A percentile compares a stretch with the other conserved stretches of the same genome.
Conservation (phyloP, 92 coral and sea anemone genomes). For the Chrysogorgia sp. region DNA sequence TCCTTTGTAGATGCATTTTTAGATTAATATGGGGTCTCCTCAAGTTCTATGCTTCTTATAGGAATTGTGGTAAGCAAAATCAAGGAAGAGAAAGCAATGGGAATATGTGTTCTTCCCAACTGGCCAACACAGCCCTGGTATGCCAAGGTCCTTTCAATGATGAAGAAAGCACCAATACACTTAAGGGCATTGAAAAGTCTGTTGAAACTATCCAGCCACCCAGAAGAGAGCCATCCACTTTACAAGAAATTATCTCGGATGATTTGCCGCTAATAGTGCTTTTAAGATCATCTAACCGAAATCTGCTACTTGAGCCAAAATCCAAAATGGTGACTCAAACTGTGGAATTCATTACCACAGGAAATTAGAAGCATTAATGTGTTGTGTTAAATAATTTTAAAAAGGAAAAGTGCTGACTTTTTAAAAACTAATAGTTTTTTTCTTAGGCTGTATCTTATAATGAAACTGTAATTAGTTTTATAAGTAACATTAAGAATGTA, state of each 20-base stretch:
- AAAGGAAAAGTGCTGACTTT: too few species aligned
- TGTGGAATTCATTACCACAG: too few species aligned
- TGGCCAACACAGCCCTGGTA: conserved; percentile 31
- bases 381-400: too few species aligned
- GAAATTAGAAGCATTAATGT: too few species aligned
- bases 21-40: not conserved
- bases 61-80: not conserved
- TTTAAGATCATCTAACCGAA: too few species aligned
- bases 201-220: conserved; percentile 3
- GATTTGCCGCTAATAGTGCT: conserved; percentile 34
- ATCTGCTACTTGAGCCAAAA: too few species aligned
- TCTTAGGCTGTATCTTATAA: too few species aligned
- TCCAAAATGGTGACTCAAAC: too few species aligned
- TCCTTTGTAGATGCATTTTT: conserved; percentile 13
- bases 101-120: conserved; percentile 15
- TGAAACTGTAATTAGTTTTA: too few species aligned
- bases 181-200: conserved; percentile 2
- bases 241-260: conserved; percentile 7
- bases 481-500: too few species aligned
- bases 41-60: conserved; percentile 10
- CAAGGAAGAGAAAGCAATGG: conserved; percentile 22
- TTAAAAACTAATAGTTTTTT: too few species aligned
- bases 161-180: conserved; percentile 20
- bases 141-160: conserved; percentile 1
- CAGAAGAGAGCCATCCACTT: conserved; percentile 18